A percentile compares a stretch with the other conserved stretches of the same genome.
These are phyloP conservation scores for Chrysotoxum bicinctum DNA, from an alignment of 2,888 invertebrate genomes.

Conservation along the genomic window DNA sequence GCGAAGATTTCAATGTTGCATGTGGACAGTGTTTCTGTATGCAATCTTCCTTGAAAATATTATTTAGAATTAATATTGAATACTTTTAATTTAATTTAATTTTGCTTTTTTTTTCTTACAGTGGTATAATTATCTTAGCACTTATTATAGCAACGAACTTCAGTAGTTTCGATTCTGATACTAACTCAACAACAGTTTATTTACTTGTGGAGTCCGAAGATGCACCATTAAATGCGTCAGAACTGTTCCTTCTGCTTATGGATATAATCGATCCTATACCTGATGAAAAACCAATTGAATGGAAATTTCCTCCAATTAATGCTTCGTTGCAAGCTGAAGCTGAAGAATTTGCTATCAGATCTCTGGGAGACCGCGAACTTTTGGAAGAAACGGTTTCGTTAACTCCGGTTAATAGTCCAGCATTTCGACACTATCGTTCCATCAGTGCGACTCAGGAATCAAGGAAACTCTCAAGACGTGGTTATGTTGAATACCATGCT, in stretches of 20 bases:
- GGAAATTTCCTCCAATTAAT: conserved; percentile 64
- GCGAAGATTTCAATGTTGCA: conserved; percentile 87
- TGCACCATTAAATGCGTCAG: conserved; percentile 36
- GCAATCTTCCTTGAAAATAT: conserved; percentile 77
- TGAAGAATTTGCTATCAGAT: conserved; percentile 83
- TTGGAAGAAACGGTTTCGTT: conserved; percentile 83
- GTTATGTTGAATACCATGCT: conserved; percentile 87
- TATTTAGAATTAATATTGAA: too few relatives aligned
- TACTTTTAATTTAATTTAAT: too few relatives aligned
- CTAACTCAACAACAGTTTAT: conserved; percentile 30
- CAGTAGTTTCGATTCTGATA: conserved; percentile 38
- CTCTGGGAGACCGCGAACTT: conserved; percentile 83
- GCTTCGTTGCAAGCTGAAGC: conserved; percentile 82
- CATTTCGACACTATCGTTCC: conserved; percentile 87
- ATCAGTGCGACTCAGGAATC: conserved; percentile 85
- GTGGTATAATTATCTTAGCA: conserved; percentile 70
- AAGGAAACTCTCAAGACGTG: conserved; percentile 85
- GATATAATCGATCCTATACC: conserved; percentile 49
- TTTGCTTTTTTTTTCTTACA: conserved; percentile 32
- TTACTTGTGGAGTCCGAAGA: conserved; percentile 13
- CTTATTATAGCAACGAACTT: conserved; percentile 72
- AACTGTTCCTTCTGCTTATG: conserved; percentile 44
- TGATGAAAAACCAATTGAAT: conserved; percentile 62
- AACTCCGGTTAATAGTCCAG: conserved; percentile 84
- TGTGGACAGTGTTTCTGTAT: conserved; percentile 88